Evolutionary conservation across 2,113 vertebrate genomes (phyloP), one percentile per base, ranked within the genome.

Genomic region (Trochalopteron elliotii): DNA sequence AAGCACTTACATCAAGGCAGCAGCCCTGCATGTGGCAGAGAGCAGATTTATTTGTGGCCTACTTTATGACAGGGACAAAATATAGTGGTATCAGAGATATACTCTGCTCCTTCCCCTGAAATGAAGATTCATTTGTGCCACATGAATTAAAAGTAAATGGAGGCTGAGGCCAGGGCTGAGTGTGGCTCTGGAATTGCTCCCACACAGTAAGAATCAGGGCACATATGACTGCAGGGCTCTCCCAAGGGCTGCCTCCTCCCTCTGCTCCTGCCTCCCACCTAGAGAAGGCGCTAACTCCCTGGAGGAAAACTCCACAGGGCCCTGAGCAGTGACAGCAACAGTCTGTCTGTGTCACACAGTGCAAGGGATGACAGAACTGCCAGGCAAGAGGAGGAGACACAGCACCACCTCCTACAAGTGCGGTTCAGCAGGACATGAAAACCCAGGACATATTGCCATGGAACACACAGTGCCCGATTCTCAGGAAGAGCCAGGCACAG

Each of bases 391-490:
- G 22, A 60, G 44, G 21, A 61, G n/a, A 57, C 75, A 59, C 39
- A 68, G 3, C 35, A 57, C 9, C 8, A 50, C 33, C 44, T 3
- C 2, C 49, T 39, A 0, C 3, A 0, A 77, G 18, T 2, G 17
- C 1, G 1, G 18, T 6, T 63, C 30, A 27, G 52, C 35, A 68
- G 49, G 69, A 81, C 55, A 7, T 0, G 15, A 70, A 76, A 67
- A 47, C 21, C 20, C 2, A 5, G 68, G 47, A 27, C 7, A 3
- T 2, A 1, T 0, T 50, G 31, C 21, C 37, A n/a, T 10, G 4
- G 47, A 81, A 71, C 24, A 57, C 33, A 27, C 0, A 28, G 50
- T 21, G 5, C 16, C 33, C 35, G 20, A 0, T 23, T n/a, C 65
- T 39, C 40, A 79, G 80, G 35, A 71, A 93, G 27, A 75, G 31